Evolutionary conservation across 2,797 vertebrate genomes (phyloP), one percentile per base, ranked within the genome.

Genomic region (Manis crassicaudata): DNA sequence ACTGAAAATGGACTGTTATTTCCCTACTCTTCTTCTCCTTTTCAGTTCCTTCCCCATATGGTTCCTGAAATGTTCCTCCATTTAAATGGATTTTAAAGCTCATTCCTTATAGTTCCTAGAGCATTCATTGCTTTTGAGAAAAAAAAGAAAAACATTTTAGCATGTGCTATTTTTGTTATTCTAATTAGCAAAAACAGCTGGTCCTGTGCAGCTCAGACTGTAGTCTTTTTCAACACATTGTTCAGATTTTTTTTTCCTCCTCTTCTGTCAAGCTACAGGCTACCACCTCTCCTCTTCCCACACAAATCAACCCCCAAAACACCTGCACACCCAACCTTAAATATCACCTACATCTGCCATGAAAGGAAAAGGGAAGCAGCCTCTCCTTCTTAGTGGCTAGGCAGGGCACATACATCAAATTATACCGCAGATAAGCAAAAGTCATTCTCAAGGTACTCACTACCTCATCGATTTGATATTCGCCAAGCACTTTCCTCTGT

Each of bases 91-190:
- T 98, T 99, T 98, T 98, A 98, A 98, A 98, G 98, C 98, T 98
- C 97, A 97, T 98, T 98, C 97, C 98, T 98, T 98, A 97, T 98
- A 98, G 98, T 98, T 98, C 98, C 97, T 98, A 98, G 98, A 98
- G 98, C 98, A 98, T 98, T 99, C 98, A 98, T 98, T 98, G 98
- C 98, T 98, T 98, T 97, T 96, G 98, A 98, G 98, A 97, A 93
- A 93, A 93, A 95, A 87, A 90, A 97, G 96, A 97, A 97, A 97
- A 97, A 97, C 97, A 98, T 97, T 98, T 98, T 98, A 98, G 98
- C 98, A 97, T 98, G 98, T 98, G 98, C 98, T 98, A 98, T 99
- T 98, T 98, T 98, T 98, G 98, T 98, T 98, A 98, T 98, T 98
- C 98, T 98, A 98, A 99, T 99, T 98, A 98, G 98, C 97, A 98